A percentile compares a stretch with the other conserved stretches of the same genome.
Conservation (phyloP, 1,140 invertebrate genomes). For the Dendrolimus kikuchii region DNA sequence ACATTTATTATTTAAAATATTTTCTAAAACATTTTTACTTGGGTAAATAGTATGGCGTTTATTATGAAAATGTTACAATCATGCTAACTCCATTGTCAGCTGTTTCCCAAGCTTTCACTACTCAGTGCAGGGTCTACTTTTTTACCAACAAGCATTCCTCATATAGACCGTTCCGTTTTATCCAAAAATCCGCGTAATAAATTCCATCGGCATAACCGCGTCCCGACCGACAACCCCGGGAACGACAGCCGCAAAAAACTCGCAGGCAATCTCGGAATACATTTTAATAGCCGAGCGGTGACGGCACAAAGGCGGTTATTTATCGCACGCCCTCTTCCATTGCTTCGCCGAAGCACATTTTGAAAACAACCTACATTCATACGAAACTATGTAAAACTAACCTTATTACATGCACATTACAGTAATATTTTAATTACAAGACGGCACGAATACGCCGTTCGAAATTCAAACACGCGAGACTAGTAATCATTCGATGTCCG, state of each 20-base stretch:
- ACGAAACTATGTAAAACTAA: constrained; percentile 23
- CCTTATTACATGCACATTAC: constrained; percentile 27
- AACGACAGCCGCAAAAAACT: constrained; percentile 50
- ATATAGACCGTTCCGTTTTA: constrained; percentile 1
- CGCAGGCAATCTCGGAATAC: constrained; percentile 56
- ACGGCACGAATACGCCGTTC: constrained; percentile 38
- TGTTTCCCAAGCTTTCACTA: no score
- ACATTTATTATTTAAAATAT: no score
- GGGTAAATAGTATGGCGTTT: no score
- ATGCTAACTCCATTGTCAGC: no score
- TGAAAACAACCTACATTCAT: constrained; percentile 48
- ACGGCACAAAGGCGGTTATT: constrained; percentile 68
- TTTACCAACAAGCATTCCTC: constrained; percentile 7
- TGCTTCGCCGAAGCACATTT: constrained; percentile 43
- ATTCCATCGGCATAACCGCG: constrained; percentile 32
- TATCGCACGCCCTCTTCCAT: constrained; percentile 70
- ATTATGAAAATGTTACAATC: no score
- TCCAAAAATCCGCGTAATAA: constrained; percentile 15
- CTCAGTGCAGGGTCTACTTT: background rate
- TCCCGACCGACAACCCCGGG: constrained; percentile 16
- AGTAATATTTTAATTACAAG: constrained; percentile 31
- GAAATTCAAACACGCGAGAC: constrained; percentile 40
- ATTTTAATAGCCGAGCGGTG: constrained; percentile 65
- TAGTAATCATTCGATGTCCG: constrained; percentile 68
- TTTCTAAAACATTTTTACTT: no score